A percentile compares a stretch with the other conserved stretches of the same genome.
Evolutionary conservation across 2,797 vertebrate genomes (phyloP).

Genomic region (Syngnathus rostellatus): DNA sequence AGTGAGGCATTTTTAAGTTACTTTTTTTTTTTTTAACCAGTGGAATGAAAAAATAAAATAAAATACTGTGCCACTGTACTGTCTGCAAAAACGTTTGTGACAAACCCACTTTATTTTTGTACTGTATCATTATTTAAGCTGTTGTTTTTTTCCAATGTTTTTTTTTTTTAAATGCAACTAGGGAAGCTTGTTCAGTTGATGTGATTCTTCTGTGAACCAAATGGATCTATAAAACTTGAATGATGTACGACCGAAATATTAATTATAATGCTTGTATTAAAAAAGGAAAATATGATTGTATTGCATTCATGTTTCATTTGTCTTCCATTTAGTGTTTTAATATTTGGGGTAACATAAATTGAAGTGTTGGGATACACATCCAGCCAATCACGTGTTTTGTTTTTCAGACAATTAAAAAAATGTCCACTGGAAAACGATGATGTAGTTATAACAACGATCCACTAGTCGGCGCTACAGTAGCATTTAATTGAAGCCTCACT

Average conservation of each 20-base stretch:
- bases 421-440: not conserved
- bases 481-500: conserved; percentile 3
- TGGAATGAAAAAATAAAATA: conserved; percentile 30
- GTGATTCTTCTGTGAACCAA: conserved; percentile 63
- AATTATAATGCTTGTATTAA: conserved; percentile 59
- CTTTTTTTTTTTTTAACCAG: conserved; percentile 49
- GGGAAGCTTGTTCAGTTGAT: conserved; percentile 12
- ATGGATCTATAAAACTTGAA: conserved; percentile 69
- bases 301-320: not conserved
- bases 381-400: no score
- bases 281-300: conserved; percentile 32
- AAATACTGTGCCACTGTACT: conserved; percentile 59
- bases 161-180: not conserved
- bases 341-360: not conserved
- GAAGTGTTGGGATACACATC: no score
- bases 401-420: not conserved
- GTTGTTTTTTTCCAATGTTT: conserved; percentile 17
- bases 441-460: not conserved
- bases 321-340: not conserved
- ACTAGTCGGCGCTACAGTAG: conserved; percentile 6
- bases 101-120: conserved; percentile 70
- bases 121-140: conserved; percentile 67
- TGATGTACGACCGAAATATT: conserved; percentile 61
- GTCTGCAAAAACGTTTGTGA: conserved; percentile 46
- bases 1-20: conserved; percentile 33